Conservation (phyloP, 2,113 vertebrate genomes). For the Dissostichus mawsoni region DNA sequence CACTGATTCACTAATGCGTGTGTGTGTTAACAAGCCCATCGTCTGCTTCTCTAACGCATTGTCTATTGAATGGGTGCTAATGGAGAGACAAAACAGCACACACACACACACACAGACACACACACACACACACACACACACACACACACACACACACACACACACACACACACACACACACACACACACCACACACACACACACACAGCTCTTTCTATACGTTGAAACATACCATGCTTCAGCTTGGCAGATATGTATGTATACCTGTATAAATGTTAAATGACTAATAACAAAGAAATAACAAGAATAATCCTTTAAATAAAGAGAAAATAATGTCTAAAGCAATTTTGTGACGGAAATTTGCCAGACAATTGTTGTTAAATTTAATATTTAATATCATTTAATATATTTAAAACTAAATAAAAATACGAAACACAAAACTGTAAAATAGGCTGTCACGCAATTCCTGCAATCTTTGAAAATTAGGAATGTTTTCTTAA, state of each 20-base stretch:
- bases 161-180: too few relatives aligned
- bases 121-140: constrained; percentile 10
- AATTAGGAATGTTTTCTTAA: neutral
- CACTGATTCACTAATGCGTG: constrained; percentile 73
- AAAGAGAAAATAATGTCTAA: neutral
- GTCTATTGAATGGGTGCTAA: constrained; percentile 79
- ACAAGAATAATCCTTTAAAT: neutral
- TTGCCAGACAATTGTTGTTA: neutral
- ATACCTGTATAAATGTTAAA: neutral
- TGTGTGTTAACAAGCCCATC: constrained; percentile 80
- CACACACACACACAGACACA: constrained; percentile 34
- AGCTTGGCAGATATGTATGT: neutral
- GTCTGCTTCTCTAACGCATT: constrained; percentile 77
- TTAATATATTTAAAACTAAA: neutral
- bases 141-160: too few relatives aligned
- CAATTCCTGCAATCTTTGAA: neutral
- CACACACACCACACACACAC: constrained; percentile 27
- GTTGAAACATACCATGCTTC: constrained; percentile 8
- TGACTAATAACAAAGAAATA: neutral
- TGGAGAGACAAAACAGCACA: constrained; percentile 75
- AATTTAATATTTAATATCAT: neutral
- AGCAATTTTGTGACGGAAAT: neutral
- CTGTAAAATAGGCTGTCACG: neutral
- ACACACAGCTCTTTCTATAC: constrained; percentile 19
- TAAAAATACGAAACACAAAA: neutral